Evolutionary conservation across 2,113 vertebrate species (phyloP), one percentile per base, ranked within the genome.

Genomic region (Camelus dromedarius): DNA sequence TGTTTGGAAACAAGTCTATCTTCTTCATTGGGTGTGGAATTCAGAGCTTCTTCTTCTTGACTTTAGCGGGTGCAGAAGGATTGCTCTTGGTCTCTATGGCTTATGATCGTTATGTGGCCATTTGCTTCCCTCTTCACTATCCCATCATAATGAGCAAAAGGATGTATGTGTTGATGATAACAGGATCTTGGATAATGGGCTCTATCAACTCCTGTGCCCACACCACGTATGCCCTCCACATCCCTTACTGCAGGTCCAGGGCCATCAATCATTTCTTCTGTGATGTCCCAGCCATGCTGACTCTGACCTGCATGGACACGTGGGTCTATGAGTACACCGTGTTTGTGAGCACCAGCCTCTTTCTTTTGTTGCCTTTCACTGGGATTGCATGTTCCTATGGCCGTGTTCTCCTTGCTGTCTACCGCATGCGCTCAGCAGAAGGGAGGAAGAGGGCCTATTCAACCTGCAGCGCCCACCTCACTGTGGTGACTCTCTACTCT

Each of bases 381-480:
- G 32, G 14, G 20, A 89, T 89, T 52, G 32, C 24, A 3, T 77
- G 32, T 52, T 95, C 83, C 52, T 84, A 92, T 6, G 11, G 24
- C 0, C 8, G 26, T 9, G 58, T 96, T 48, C 42, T 95, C 48
- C 13, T 73, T 54, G 42, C 64, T 30, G 76, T 92, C 2, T 13
- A 69, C n/a, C 24, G 2, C 38, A 52, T 69, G 26, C 46, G 3
- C 5, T 82, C 87, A 14, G 42, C 73, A 19, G 72, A 91, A 56
- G 75, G 95, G 20, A 64, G 83, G 50, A 80, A 82, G 26, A 87
- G 89, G 52, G 70, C 84, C n/a, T 83, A 83, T 5, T 73, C 50
- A 2, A 95, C 83, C 3, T 95, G 93, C 24, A 69, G 79, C 15
- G 77, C 89, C 8, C 93, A 96, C 8, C 54, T 89, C 12, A 76